These are phyloP conservation scores for Herpailurus yagouaroundi DNA, from an alignment of 2,113 vertebrate species.

Conservation along the genomic window DNA sequence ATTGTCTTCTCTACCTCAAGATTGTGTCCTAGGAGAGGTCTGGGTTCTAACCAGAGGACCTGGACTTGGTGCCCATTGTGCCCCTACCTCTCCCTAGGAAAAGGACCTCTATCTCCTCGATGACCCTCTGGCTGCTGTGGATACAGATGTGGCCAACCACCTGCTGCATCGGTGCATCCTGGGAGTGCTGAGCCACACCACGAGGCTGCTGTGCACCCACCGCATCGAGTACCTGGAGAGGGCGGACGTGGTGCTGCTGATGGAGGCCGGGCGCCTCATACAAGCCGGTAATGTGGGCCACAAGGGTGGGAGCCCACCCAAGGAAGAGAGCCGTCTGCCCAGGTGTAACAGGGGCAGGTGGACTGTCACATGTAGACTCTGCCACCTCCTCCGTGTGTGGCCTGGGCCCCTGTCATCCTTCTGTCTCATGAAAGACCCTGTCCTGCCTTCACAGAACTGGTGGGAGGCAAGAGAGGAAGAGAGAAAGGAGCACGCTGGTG, in stretches of 20 bases:
- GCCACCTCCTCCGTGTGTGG: not conserved
- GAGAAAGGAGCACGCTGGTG: not conserved
- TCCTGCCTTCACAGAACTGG: not conserved
- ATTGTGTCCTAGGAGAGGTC: not conserved
- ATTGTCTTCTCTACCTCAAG: not conserved
- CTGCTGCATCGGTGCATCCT: conserved; percentile 94
- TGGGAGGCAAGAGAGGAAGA: not conserved
- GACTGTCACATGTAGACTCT: not conserved
- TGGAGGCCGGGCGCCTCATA: conserved; percentile 92
- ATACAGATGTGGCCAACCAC: conserved; percentile 93
- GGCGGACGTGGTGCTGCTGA: conserved; percentile 91
- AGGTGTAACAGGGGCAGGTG: not conserved
- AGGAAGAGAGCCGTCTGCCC: not conserved
- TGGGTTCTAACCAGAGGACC: not conserved
- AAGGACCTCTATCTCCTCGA: conserved; percentile 97
- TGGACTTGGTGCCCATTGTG: not conserved
- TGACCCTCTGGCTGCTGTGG: conserved; percentile 96
- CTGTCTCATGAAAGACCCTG: not conserved
- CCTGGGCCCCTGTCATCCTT: not conserved
- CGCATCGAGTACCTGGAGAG: conserved; percentile 92
- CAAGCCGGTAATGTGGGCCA: conserved; percentile 86
- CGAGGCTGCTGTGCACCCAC: conserved; percentile 96
- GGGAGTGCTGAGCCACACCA: conserved; percentile 90
- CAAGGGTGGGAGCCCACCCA: not conserved
- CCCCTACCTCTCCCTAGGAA: conserved; percentile 84